Conservation (phyloP, 1,140 invertebrate species). For the Delia radicum region DNA sequence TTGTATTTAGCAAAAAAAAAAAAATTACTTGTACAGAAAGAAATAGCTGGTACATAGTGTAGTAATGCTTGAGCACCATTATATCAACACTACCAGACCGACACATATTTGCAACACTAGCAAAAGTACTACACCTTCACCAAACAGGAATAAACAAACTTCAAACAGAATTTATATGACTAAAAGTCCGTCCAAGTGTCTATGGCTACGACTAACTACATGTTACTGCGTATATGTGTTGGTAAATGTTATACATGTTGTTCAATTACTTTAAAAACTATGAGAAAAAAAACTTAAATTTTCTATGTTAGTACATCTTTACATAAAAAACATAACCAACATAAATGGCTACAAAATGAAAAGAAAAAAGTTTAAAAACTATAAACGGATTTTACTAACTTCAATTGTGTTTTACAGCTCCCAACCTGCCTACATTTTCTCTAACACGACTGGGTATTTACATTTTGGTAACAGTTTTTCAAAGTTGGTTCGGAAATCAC, state of each 20-base stretch:
- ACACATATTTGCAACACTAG: slow-evolving; percentile 7
- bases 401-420: background rate
- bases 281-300: slow-evolving; percentile 16
- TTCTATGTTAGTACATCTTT: slow-evolving; percentile 6
- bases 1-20: background rate
- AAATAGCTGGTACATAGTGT: background rate
- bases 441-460: too few relatives aligned
- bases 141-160: background rate
- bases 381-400: background rate
- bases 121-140: background rate
- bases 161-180: too few relatives aligned
- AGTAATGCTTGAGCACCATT: slow-evolving; percentile 2
- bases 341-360: background rate
- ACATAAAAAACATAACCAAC: background rate
- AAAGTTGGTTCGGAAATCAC: too few relatives aligned
- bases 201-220: too few relatives aligned
- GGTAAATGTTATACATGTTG: slow-evolving; percentile 11
- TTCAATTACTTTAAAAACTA: slow-evolving; percentile 20
- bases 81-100: too few relatives aligned
- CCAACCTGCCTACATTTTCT: too few relatives aligned
- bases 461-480: too few relatives aligned
- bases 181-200: too few relatives aligned
- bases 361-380: background rate
- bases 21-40: background rate
- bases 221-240: background rate